Conservation (phyloP, 2,888 invertebrate species). For the Chrysina gloriosa region DNA sequence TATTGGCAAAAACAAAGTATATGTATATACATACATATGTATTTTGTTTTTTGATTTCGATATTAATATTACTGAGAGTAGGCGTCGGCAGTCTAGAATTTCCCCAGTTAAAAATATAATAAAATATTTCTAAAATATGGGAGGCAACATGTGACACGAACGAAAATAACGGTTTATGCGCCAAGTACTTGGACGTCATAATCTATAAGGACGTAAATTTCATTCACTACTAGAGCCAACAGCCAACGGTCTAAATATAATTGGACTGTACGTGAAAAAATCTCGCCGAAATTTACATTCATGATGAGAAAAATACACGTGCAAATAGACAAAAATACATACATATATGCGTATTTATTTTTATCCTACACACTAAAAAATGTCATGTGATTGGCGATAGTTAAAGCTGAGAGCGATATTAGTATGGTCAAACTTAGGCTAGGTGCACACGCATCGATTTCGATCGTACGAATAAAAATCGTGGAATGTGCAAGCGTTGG, state of each 20-base stretch:
- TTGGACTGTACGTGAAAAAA: background rate
- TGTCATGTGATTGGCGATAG: background rate
- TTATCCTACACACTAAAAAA: background rate
- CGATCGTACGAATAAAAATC: no score
- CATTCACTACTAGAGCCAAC: slow-evolving; percentile 35
- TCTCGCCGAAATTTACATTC: slow-evolving; percentile 18
- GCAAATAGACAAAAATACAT: slow-evolving; percentile 6
- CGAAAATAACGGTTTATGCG: slow-evolving; percentile 30
- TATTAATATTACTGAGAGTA: slow-evolving; percentile 11
- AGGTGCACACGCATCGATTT: no score
- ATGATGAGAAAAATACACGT: slow-evolving; percentile 24
- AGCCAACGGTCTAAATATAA: slow-evolving; percentile 24
- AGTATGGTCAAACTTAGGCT: no score
- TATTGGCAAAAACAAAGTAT: background rate
- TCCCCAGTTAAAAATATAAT: slow-evolving; percentile 32
- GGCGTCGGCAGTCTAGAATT: slow-evolving; percentile 19
- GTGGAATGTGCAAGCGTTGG: no score
- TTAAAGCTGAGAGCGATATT: no score
- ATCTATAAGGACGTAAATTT: slow-evolving; percentile 37
- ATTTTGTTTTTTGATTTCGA: background rate
- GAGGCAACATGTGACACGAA: slow-evolving; percentile 27
- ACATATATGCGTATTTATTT: background rate
- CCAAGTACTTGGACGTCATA: slow-evolving; percentile 34
- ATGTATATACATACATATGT: background rate
- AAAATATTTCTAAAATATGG: slow-evolving; percentile 34